Percentiles rank a stretch among this genome's conserved stretches.
Evolutionary conservation across 1,140 invertebrate species (phyloP).

Genomic region (Drosophila pruinosa): DNA sequence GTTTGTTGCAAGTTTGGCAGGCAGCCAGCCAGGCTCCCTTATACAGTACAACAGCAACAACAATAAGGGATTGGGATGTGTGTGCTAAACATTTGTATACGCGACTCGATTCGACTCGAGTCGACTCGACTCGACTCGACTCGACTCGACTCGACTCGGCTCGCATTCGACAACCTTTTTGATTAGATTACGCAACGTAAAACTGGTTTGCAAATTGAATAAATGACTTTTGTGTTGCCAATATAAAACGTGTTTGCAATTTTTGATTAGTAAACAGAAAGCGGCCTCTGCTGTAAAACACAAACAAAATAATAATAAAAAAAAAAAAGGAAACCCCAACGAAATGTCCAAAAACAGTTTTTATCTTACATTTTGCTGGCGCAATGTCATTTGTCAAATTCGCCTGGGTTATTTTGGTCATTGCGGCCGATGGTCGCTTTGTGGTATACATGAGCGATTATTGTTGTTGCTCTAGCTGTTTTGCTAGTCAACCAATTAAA

Average conservation of each 20-base stretch:
- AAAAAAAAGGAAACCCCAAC: too few species aligned
- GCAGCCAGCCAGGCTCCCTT: slow-evolving; percentile 44
- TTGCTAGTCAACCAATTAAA: slow-evolving; percentile 59
- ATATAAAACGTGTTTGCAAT: slow-evolving; percentile 81
- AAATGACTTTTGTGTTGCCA: slow-evolving; percentile 81
- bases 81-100: slow-evolving; percentile 7
- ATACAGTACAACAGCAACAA: slow-evolving; percentile 13
- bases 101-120: slow-evolving; percentile 2
- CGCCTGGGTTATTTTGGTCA: slow-evolving; percentile 30
- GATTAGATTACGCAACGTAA: slow-evolving; percentile 80
- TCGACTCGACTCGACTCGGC: slow-evolving; percentile 25
- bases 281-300: neutral
- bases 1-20: slow-evolving; percentile 42
- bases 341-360: too few species aligned
- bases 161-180: slow-evolving; percentile 59
- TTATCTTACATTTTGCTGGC: neutral
- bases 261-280: slow-evolving; percentile 73
- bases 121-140: slow-evolving; percentile 10
- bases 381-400: slow-evolving; percentile 77
- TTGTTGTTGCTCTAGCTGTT: slow-evolving; percentile 39
- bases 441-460: slow-evolving; percentile 61
- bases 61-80: neutral
- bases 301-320: neutral
- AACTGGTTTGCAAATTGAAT: slow-evolving; percentile 81
- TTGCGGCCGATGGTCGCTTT: slow-evolving; percentile 29